Evolutionary conservation across 2,797 vertebrate species (phyloP).

Genomic region (Alectoris magna): DNA sequence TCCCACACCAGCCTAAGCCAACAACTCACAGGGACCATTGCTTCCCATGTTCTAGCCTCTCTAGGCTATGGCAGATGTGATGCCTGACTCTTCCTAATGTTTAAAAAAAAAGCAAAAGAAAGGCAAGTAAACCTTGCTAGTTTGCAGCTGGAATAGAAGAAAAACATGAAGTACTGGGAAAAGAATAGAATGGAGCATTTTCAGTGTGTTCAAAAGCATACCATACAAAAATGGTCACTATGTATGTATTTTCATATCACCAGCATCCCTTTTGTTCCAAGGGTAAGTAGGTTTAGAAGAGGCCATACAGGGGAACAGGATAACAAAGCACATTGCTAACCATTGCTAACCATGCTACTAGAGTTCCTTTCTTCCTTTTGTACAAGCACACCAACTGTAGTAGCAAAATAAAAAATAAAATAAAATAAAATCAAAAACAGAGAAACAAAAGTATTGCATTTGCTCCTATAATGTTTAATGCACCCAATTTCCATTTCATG

Average conservation of each 20-base stretch:
- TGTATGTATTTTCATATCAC: neutral
- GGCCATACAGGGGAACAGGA: rapidly evolving
- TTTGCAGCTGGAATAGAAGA: neutral
- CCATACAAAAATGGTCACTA: neutral
- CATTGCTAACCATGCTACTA: neutral
- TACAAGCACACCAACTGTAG: neutral
- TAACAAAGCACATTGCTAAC: neutral
- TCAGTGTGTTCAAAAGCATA: neutral
- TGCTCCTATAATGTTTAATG: neutral
- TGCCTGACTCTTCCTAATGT: neutral
- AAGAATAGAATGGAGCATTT: neutral
- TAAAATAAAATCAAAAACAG: neutral
- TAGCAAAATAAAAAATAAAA: neutral
- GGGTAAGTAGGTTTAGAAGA: neutral
- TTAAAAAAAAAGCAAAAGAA: neutral
- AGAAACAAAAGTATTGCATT: neutral
- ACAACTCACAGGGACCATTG: neutral
- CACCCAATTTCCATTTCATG: neutral
- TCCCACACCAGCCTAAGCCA: neutral
- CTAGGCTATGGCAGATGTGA: neutral
- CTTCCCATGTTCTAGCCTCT: neutral
- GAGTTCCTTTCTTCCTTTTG: neutral
- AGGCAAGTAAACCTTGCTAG: neutral
- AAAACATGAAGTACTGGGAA: neutral
- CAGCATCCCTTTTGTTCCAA: neutral